A percentile compares a stretch with the other conserved stretches of the same genome.
phyloP scores from a whole-genome alignment of 2,888 invertebrate species.

The Netelia fuscicornis region DNA sequence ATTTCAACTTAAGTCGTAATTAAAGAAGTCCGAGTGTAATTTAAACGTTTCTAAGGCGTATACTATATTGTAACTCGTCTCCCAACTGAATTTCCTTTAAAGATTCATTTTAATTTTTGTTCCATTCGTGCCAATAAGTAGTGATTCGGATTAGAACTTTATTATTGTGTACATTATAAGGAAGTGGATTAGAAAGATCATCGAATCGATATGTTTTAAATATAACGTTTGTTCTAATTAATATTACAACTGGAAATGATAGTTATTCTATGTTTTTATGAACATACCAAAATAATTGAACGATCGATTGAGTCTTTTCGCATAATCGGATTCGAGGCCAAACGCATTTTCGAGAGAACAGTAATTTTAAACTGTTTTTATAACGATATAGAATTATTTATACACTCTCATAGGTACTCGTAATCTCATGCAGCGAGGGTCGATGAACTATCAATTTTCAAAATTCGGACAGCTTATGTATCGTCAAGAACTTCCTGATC shows the following conservation, averaged over 20 bases:
- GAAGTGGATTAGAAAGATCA: too few species aligned
- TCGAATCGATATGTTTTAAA: too few species aligned
- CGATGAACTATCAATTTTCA: not conserved
- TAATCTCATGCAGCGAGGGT: not conserved
- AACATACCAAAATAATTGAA: not conserved
- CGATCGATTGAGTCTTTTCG: not conserved
- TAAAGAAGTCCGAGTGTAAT: too few species aligned
- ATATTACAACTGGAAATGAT: not conserved
- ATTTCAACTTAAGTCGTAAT: too few species aligned
- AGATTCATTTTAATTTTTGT: too few species aligned
- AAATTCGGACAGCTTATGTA: not conserved
- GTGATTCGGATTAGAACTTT: too few species aligned
- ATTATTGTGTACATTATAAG: too few species aligned
- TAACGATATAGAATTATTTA: not conserved
- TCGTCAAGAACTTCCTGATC: not conserved
- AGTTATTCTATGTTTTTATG: not conserved
- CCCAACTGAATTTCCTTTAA: too few species aligned
- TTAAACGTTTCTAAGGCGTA: too few species aligned
- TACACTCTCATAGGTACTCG: not conserved
- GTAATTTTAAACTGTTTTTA: not conserved
- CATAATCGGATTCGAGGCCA: not conserved
- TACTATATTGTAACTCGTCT: too few species aligned
- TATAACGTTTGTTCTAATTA: too few species aligned
- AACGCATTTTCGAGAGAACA: not conserved
- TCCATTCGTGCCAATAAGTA: too few species aligned